These are phyloP conservation scores for Zaprionus taronus DNA, from an alignment of 1,140 invertebrate genomes.

Conservation along the genomic window DNA sequence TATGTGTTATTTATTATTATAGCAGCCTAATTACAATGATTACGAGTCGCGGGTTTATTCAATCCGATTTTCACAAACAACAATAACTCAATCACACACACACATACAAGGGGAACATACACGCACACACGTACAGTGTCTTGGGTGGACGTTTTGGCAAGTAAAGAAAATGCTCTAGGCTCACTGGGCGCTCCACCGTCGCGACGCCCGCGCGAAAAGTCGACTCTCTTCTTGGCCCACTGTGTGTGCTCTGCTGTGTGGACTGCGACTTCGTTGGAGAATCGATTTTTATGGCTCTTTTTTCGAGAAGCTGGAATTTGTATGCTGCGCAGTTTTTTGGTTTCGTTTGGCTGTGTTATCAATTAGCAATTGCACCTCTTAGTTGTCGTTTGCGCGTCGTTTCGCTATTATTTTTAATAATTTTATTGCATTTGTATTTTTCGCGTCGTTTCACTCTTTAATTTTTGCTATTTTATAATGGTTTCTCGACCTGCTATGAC, in stretches of 20 bases:
- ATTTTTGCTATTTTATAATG: slow-evolving; percentile 63
- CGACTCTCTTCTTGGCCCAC: slow-evolving; percentile 36
- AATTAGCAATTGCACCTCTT: slow-evolving; percentile 42
- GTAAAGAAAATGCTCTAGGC: slow-evolving; percentile 44
- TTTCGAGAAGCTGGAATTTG: slow-evolving; percentile 53
- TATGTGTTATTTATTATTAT: slow-evolving; percentile 5
- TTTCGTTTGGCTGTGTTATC: slow-evolving; percentile 4
- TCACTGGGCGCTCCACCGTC: slow-evolving; percentile 59
- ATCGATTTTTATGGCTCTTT: slow-evolving; percentile 81
- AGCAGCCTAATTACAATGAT: slow-evolving; percentile 53
- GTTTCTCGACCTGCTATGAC: slow-evolving; percentile 50
- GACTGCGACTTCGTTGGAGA: slow-evolving; percentile 75
- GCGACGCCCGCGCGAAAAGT: slow-evolving; percentile 74
- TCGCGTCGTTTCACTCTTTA: slow-evolving; percentile 56
- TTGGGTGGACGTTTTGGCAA: slow-evolving; percentile 52
- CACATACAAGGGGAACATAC: slow-evolving; percentile 13
- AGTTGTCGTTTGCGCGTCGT: slow-evolving; percentile 45
- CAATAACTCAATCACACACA: slow-evolving; percentile 33
- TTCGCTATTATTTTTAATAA: slow-evolving; percentile 54
- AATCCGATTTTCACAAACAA: slow-evolving; percentile 61
- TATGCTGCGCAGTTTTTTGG: slow-evolving; percentile 35
- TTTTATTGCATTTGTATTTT: slow-evolving; percentile 61
- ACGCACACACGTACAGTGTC: slow-evolving; percentile 1
- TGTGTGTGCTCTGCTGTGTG: slow-evolving; percentile 18
- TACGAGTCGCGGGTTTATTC: slow-evolving; percentile 43